phyloP scores from a whole-genome alignment of 2,888 invertebrate genomes.

The Tenthredo mesomela region DNA sequence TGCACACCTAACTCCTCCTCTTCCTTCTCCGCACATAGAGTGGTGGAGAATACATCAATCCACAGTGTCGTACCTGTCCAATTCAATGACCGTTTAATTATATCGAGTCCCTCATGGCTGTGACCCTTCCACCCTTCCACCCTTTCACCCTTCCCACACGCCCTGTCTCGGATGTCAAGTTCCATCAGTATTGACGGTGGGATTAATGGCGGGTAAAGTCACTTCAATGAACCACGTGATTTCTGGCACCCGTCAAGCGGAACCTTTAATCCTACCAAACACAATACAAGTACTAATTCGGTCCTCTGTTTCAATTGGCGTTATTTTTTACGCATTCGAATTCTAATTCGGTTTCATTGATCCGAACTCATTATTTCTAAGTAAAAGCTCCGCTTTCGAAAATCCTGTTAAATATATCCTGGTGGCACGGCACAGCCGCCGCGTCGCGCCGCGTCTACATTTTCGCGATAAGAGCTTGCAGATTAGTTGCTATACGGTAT shows the following conservation, averaged over 20 bases:
- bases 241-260: conserved; percentile 37
- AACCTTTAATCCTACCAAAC: conserved; percentile 28
- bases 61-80: conserved; percentile 38
- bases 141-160: conserved; percentile 7
- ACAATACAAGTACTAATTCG: not conserved
- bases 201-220: conserved; percentile 46
- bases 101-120: conserved; percentile 31
- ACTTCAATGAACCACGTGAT: conserved; percentile 49
- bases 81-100: conserved; percentile 48
- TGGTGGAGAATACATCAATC: conserved; percentile 25
- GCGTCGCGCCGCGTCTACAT: not conserved
- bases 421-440: too few relatives aligned
- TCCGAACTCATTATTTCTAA: not conserved
- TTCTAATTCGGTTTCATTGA: not conserved
- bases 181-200: conserved; percentile 37
- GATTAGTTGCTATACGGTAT: not conserved
- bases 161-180: conserved; percentile 46
- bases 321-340: not conserved
- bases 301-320: not conserved
- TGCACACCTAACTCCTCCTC: not conserved
- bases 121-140: not conserved
- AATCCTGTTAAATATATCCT: not conserved
- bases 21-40: not conserved
- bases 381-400: not conserved
- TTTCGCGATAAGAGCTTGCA: not conserved